Evolutionary conservation across 2,888 invertebrate species (phyloP).

Genomic region (Sylvicola fuscatus): DNA sequence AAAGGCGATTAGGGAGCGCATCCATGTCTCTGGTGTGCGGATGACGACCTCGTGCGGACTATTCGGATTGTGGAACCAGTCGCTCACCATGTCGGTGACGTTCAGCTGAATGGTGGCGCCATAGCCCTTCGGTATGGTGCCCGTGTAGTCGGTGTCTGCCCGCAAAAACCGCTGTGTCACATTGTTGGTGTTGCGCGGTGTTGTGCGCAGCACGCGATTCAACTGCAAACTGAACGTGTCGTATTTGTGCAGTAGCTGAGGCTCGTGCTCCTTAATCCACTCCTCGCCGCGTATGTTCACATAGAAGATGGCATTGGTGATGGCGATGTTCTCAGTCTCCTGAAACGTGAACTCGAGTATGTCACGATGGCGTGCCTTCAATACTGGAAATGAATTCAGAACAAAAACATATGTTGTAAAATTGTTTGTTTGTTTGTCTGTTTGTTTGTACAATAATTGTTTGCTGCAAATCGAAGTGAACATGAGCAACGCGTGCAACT

Average conservation of each 20-base stretch:
- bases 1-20: constrained; percentile 44
- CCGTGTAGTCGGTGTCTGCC: constrained; percentile 16
- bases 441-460: no score
- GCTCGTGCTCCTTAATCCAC: constrained; percentile 17
- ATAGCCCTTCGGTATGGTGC: constrained; percentile 18
- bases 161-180: constrained; percentile 7
- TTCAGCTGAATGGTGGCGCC: constrained; percentile 50
- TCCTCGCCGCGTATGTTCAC: constrained; percentile 20
- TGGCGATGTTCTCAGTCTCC: constrained; percentile 1
- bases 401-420: no score
- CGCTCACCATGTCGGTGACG: constrained; percentile 48
- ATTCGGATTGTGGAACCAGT: constrained; percentile 54
- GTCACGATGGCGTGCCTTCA: constrained; percentile 5
- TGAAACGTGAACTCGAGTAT: constrained; percentile 4
- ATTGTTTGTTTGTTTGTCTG: no score
- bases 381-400: constrained; percentile 1
- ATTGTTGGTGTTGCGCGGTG: constrained; percentile 11
- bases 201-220: constrained; percentile 15
- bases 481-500: no score
- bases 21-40: constrained; percentile 40
- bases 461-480: no score
- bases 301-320: constrained; percentile 17
- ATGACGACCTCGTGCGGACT: constrained; percentile 60
- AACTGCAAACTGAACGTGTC: constrained; percentile 6
- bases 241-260: no score